Evolutionary conservation across 1,140 invertebrate species (phyloP), one percentile per base, ranked within the genome.

Genomic region (Mycetomoellerius zeteki): DNA sequence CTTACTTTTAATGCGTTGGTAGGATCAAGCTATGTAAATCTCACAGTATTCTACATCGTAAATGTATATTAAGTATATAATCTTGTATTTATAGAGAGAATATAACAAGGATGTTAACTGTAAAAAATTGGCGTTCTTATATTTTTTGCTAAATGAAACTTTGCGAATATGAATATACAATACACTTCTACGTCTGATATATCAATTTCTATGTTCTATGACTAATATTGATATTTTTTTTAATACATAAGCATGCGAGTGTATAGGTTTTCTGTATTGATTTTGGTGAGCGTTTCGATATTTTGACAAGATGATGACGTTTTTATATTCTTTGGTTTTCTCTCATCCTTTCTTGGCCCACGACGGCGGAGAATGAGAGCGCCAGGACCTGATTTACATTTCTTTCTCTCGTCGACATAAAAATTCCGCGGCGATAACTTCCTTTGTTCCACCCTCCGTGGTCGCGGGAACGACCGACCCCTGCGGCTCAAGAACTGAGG

Each of bases 351-450:
- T 78, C 82, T 58, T 33, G 30, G 85, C 65, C 67, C 85, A 85
- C 88, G 82, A 86, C 76, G 84, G 86, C 75, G 81, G 56, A 80
- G 47, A 87, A 84, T 86, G 88, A 93, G 82, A 90, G 47, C 43
- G 64, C 86, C 88, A 93, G 81, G 93, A 90, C 91, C 92, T 95
- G 94, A 95, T 95, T 95, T 95, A 94, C 93, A 95, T 95, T 95
- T 94, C 93, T 93, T 88, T 93, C 93, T 94, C 92, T 94, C 92
- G 92, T 91, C 92, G 94, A 93, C 94, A 95, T 95, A 95, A 95
- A 95, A 95, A 95, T 95, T 95, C 95, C 94, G 90, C 90, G 90
- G 92, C 93, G 93, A 95, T 95, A 95, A 95, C 94, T 95, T 95
- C 93, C 93, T 95, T 95, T 95, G 94, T 95, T 95, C 93, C 92